A percentile compares a stretch with the other conserved stretches of the same genome.
Conservation (phyloP, 2,888 invertebrate species). For the Cephus sareptanus region DNA sequence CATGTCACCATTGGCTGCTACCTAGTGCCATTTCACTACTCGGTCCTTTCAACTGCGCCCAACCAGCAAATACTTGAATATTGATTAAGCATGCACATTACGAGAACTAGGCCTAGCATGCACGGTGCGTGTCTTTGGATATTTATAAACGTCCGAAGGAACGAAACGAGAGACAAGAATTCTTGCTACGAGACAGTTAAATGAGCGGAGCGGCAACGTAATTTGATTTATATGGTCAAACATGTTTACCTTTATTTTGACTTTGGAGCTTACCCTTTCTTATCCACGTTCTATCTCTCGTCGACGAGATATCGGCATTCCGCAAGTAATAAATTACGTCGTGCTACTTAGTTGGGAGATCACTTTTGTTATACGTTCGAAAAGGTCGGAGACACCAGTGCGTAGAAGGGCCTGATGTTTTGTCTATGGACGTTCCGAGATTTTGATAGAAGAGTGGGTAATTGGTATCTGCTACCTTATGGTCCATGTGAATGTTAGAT, state of each 20-base stretch:
- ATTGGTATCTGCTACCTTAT: neutral
- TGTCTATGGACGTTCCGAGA: neutral
- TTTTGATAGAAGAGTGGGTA: neutral
- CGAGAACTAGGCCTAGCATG: conserved; percentile 37
- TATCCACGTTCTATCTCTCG: neutral
- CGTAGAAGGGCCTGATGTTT: neutral
- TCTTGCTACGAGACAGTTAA: conserved; percentile 7
- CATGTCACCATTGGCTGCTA: neutral
- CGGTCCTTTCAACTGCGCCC: neutral
- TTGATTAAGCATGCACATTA: conserved; percentile 53
- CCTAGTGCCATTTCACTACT: neutral
- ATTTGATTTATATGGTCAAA: conserved; percentile 15
- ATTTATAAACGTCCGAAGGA: conserved; percentile 33
- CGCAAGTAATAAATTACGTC: neutral
- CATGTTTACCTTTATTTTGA: neutral
- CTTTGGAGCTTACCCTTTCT: neutral
- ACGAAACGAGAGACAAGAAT: conserved; percentile 4
- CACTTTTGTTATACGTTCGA: neutral
- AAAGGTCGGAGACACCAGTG: neutral
- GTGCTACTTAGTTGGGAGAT: neutral
- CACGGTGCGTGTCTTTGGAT: conserved; percentile 44
- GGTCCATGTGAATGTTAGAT: neutral
- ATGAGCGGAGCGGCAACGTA: conserved; percentile 15
- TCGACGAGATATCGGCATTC: neutral
- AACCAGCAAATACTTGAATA: conserved; percentile 46